A percentile compares a stretch with the other conserved stretches of the same genome.
phyloP scores from a whole-genome alignment of 2,797 vertebrate species.

The Lagocephalus sceleratus region DNA sequence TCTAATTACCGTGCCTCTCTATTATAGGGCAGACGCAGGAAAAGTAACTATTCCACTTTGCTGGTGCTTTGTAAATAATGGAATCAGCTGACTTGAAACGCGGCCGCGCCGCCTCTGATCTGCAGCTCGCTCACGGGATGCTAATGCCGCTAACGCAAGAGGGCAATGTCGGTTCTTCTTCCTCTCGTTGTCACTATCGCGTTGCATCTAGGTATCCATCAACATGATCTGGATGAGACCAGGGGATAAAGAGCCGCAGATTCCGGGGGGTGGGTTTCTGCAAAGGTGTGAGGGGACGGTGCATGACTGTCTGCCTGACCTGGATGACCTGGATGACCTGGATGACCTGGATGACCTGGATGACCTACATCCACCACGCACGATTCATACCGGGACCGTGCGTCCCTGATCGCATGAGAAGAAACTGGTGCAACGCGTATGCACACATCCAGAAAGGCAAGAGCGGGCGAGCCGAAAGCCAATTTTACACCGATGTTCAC shows the following conservation, averaged over 20 bases:
- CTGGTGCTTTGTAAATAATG: slow-evolving; percentile 53
- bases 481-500: slow-evolving; percentile 35
- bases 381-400: slow-evolving; percentile 31
- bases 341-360: too few species aligned
- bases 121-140: too few species aligned
- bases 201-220: too few species aligned
- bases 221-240: slow-evolving; percentile 10
- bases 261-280: slow-evolving; percentile 14
- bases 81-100: slow-evolving; percentile 48
- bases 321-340: slow-evolving; percentile 62
- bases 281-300: slow-evolving; percentile 49
- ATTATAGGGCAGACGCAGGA: slow-evolving; percentile 65
- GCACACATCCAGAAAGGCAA: slow-evolving; percentile 31
- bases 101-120: slow-evolving; percentile 33
- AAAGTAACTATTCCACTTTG: slow-evolving; percentile 54
- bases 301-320: slow-evolving; percentile 57
- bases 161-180: too few species aligned
- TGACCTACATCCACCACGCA: slow-evolving; percentile 53
- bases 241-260: slow-evolving; percentile 15
- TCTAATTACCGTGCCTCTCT: slow-evolving; percentile 67
- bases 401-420: slow-evolving; percentile 14
- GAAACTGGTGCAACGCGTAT: slow-evolving; percentile 34
- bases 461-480: slow-evolving; percentile 34
- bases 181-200: too few species aligned
- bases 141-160: slow-evolving; percentile 27